Percentiles rank a stretch among this genome's conserved stretches.
phyloP scores from a whole-genome alignment of 2,888 invertebrate species.

The Labia minor region DNA sequence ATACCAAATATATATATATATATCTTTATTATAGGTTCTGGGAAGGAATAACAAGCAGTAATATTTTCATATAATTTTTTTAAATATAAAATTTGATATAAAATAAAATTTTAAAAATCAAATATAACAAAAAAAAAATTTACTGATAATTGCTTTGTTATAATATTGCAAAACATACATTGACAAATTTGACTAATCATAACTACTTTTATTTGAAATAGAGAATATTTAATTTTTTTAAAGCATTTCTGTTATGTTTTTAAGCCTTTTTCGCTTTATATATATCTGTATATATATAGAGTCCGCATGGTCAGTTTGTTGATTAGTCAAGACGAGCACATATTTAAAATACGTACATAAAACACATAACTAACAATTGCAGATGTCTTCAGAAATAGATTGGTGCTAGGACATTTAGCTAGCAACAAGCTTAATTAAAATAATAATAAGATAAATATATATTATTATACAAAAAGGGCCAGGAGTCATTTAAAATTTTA shows the following conservation, averaged over 20 bases:
- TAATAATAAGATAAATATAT: neutral
- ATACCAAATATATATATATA: neutral
- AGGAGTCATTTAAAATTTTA: too few species aligned
- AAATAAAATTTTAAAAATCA: too few species aligned
- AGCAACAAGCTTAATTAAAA: neutral
- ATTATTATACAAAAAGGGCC: neutral
- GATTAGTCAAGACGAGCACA: neutral
- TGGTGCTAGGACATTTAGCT: neutral
- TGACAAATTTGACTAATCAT: neutral
- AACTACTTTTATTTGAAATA: neutral
- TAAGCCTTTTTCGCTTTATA: neutral
- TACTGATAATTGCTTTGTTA: neutral
- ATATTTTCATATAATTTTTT: neutral
- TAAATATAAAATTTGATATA: neutral
- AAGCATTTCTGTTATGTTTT: neutral
- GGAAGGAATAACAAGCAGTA: neutral
- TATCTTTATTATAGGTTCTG: neutral
- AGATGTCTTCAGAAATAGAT: neutral
- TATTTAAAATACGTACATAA: neutral
- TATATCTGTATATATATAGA: neutral
- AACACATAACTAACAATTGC: neutral
- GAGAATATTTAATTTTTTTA: neutral
- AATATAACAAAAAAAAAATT: neutral
- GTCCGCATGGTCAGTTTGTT: neutral
- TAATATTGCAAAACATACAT: neutral